Conservation (phyloP, 1,140 invertebrate genomes). For the Sarcophaga peregrina region DNA sequence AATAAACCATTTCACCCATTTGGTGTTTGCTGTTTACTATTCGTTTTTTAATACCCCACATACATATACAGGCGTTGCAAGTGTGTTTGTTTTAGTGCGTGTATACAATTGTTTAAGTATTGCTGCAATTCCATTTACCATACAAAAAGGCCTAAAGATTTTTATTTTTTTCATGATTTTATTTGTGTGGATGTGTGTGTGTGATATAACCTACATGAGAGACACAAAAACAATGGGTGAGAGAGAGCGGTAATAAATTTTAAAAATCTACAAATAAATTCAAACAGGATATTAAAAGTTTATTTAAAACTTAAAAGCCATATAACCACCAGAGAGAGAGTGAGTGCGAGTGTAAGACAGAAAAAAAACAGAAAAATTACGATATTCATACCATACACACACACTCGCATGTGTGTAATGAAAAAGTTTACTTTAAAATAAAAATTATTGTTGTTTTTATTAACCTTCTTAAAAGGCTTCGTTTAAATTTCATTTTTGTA, state of each 20-base stretch:
- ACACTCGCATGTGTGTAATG: too few relatives aligned
- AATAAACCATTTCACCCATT: too few relatives aligned
- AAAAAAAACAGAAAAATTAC: too few relatives aligned
- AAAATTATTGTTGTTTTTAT: too few relatives aligned
- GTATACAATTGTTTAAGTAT: background rate
- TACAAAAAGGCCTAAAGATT: constrained; percentile 23
- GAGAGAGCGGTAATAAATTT: background rate
- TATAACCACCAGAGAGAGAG: too few relatives aligned
- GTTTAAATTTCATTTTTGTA: too few relatives aligned
- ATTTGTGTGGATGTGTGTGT: background rate
- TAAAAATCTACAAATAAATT: constrained; percentile 4
- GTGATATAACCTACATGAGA: background rate
- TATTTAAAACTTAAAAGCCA: background rate
- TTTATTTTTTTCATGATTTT: background rate
- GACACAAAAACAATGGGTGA: background rate
- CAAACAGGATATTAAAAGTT: constrained; percentile 19
- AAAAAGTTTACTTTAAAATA: too few relatives aligned
- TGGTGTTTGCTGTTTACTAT: background rate
- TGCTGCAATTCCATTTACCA: background rate
- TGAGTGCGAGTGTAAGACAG: too few relatives aligned
- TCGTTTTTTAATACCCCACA: background rate
- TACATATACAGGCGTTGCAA: background rate
- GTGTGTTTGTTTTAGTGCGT: too few relatives aligned
- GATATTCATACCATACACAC: too few relatives aligned
- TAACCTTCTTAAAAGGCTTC: too few relatives aligned